These are phyloP conservation scores for Eublepharis macularius DNA, from an alignment of 2,113 vertebrate species.

Conservation along the genomic window DNA sequence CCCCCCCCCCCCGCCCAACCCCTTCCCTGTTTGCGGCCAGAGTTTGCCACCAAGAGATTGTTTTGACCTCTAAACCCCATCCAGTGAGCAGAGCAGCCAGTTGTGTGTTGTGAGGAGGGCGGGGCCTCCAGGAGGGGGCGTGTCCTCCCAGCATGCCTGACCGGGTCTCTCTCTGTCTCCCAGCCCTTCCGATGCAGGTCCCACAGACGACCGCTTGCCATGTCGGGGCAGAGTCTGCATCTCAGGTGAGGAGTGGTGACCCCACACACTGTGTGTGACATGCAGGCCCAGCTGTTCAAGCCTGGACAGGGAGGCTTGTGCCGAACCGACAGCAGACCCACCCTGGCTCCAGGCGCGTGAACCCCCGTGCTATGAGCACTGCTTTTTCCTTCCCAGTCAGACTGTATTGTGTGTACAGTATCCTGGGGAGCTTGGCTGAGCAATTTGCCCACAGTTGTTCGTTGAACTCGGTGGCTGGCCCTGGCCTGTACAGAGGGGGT, in stretches of 20 bases:
- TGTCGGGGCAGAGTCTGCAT: constrained; percentile 89
- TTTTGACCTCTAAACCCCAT: too few species aligned
- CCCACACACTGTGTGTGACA: not conserved
- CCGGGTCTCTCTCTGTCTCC: not conserved
- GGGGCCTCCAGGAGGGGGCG: not conserved
- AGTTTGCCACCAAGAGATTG: too few species aligned
- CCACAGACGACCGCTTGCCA: constrained; percentile 78
- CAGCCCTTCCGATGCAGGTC: constrained; percentile 87
- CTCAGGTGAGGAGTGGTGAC: constrained; percentile 77
- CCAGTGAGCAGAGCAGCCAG: too few species aligned
- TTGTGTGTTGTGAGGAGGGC: not conserved
- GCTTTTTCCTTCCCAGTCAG: too few species aligned
- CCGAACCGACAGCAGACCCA: not conserved
- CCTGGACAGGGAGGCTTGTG: not conserved
- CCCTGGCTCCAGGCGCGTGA: not conserved
- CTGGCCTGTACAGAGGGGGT: too few species aligned
- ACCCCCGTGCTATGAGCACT: too few species aligned
- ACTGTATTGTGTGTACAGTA: too few species aligned
- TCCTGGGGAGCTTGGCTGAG: too few species aligned
- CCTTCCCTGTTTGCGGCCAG: too few species aligned
- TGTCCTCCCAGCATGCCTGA: not conserved
- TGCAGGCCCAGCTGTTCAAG: not conserved
- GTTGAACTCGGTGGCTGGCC: too few species aligned
- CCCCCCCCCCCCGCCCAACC: too few species aligned
- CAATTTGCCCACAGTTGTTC: too few species aligned